Evolutionary conservation across 2,113 vertebrate species (phyloP), one percentile per base, ranked within the genome.

Genomic region (Epinephelus cyanopodus): DNA sequence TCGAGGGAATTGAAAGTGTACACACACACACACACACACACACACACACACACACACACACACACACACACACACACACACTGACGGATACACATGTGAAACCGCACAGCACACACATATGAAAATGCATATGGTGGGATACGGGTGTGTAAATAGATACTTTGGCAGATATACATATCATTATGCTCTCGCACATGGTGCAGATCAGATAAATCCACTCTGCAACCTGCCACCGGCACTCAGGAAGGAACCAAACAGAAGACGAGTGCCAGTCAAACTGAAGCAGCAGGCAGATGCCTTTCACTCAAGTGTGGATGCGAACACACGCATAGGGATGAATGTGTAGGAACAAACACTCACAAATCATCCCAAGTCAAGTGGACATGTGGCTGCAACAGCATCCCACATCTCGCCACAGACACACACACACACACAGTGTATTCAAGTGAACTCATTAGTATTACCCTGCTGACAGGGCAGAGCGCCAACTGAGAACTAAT

Each of bases 161-260:
- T 67, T 57, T 67, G 63, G 82, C 67, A 79, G 74, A 74, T 63
- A 67, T 61, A 76, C 69, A 74, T 52, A 86, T 87, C 70, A 74
- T 83, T 83, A 72, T 65, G 65, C 72, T 83, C 68, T 82, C 64
- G 53, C 77, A 81, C 71, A 82, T 81, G 89, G 74, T 62, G 63
- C 64, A 82, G 57, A 91, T 73, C 58, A 81, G 74, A 90, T 78
- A 67, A 82, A 86, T 92, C 81, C 79, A 85, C 74, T 87, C 66
- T 84, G 77, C 77, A 82, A 83, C 72, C 75, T 87, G 84, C 85
- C 71, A 50, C 74, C 12, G 11, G 75, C 69, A 56, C 86, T 82
- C 79, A 77, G 74, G 74, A 80, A 69, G 66, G 61, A 86, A 80
- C 48, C 72, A 84, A 85, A 85, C 72, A 74, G 61, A 87, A 75